Percentiles rank a stretch among this genome's conserved stretches.
Evolutionary conservation across 92 coral and sea anemone genomes (phyloP).

Genomic region (Phymanthus crucifer): DNA sequence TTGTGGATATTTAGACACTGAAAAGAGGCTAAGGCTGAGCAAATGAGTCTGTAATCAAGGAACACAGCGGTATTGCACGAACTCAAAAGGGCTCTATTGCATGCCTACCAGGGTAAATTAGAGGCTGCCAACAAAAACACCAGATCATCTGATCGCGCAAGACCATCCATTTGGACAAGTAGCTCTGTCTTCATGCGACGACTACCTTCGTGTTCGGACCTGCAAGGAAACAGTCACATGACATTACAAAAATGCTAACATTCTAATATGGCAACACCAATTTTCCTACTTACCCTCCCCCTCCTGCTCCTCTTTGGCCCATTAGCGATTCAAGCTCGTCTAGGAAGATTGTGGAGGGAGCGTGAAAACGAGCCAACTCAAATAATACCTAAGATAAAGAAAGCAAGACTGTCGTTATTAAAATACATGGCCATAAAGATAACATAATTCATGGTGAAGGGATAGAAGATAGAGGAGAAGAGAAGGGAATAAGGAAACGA

Average conservation of each 20-base stretch:
- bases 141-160: conserved; percentile 92
- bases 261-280: conserved; percentile 26
- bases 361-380: conserved; percentile 97
- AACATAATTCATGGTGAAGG: no score
- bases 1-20: no score
- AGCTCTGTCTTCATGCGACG: conserved; percentile 95
- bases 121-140: conserved; percentile 97
- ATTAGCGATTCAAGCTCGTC: conserved; percentile 96
- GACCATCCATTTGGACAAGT: conserved; percentile 95
- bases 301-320: conserved; percentile 97
- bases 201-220: conserved; percentile 93
- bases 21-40: no score
- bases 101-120: conserved; percentile 82
- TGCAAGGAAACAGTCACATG: conserved; percentile 6
- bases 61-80: no score
- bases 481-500: no score
- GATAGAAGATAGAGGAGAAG: no score
- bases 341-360: conserved; percentile 96
- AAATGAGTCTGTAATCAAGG: no score
- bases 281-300: conserved; percentile 67
- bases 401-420: neutral
- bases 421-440: neutral
- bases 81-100: neutral
- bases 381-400: conserved; percentile 73
- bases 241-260: neutral